Evolutionary conservation across 2,113 vertebrate species (phyloP).

Genomic region (Panurus biarmicus): DNA sequence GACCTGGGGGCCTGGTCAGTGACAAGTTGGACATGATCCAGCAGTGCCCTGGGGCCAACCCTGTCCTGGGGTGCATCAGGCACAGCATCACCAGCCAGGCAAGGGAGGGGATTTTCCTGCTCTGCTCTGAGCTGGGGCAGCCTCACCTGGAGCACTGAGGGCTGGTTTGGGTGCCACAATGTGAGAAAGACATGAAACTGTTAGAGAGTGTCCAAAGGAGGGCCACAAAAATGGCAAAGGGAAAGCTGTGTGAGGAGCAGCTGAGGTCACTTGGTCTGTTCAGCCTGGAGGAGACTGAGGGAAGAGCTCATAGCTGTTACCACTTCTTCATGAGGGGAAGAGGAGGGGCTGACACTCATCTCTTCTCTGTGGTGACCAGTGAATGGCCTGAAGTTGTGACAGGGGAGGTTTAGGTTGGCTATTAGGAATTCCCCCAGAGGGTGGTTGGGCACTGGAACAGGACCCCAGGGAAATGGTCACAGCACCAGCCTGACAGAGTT

Average conservation of each 20-base stretch:
- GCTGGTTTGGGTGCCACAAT: fast-evolving
- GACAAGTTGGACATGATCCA: no score
- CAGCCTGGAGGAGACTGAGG: neutral
- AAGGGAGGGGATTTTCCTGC: neutral
- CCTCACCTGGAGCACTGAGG: neutral
- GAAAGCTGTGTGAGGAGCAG: fast-evolving
- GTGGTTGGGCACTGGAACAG: neutral
- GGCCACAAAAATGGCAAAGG: fast-evolving
- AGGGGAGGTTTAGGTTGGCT: no score
- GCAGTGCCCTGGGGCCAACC: no score
- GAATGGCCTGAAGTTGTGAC: neutral
- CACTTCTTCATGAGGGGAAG: fast-evolving
- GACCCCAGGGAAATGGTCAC: neutral
- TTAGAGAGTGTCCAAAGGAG: fast-evolving
- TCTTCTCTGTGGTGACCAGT: neutral
- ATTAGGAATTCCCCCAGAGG: neutral
- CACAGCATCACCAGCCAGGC: fast-evolving
- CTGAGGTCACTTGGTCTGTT: neutral
- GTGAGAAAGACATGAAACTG: fast-evolving
- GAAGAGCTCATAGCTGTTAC: fast-evolving
- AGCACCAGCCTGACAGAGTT: neutral
- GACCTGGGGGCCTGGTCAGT: no score
- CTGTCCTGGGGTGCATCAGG: neutral
- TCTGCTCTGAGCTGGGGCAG: neutral
- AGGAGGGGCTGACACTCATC: neutral